Percentiles rank a stretch among this genome's conserved stretches.
These are phyloP conservation scores for Sturnira hondurensis DNA, from an alignment of 2,113 vertebrate genomes.

Conservation along the genomic window DNA sequence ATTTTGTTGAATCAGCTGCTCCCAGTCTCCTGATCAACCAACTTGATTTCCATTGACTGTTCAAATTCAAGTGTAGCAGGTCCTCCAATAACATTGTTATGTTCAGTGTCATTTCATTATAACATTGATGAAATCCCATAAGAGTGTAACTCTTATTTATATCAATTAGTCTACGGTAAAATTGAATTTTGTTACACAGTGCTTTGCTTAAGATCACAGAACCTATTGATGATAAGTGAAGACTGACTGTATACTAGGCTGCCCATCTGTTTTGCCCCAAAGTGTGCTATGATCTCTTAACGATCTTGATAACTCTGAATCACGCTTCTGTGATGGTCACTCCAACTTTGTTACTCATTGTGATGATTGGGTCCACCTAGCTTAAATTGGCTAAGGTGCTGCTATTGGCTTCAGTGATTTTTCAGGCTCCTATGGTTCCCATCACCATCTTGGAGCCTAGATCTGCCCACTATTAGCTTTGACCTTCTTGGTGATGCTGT, in stretches of 20 bases:
- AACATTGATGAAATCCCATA: background rate
- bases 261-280: background rate
- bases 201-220: background rate
- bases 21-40: background rate
- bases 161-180: background rate
- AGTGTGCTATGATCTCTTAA: background rate
- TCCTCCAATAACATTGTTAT: background rate
- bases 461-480: background rate
- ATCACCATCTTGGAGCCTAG: too few relatives aligned
- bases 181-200: background rate
- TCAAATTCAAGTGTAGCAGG: background rate
- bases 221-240: background rate
- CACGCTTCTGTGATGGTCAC: too few relatives aligned
- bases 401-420: background rate
- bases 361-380: background rate
- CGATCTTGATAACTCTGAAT: background rate
- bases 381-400: background rate
- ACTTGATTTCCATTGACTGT: background rate
- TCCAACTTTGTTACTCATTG: background rate
- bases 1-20: background rate
- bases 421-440: background rate
- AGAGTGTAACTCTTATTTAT: background rate
- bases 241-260: background rate
- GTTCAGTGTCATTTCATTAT: background rate
- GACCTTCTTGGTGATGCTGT: background rate